These are phyloP conservation scores for Lethenteron reissneri DNA, from an alignment of 2,113 vertebrate species.

Conservation along the genomic window DNA sequence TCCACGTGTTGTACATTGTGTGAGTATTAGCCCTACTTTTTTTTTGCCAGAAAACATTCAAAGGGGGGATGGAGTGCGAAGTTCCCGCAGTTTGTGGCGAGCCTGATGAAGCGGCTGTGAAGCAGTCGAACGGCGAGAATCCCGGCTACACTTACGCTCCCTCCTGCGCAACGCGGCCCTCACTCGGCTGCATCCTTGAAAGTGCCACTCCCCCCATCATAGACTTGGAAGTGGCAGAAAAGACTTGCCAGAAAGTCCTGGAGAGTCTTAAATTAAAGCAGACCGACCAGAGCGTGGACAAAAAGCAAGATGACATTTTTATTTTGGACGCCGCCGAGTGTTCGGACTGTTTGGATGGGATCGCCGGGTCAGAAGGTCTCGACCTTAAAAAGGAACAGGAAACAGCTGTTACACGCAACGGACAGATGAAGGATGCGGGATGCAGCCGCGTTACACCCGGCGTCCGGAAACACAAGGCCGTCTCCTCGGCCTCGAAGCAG, in stretches of 20 bases:
- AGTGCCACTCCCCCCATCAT: constrained; percentile 33
- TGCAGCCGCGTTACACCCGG: constrained; percentile 19
- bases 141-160: constrained; percentile 7
- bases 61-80: too few species aligned
- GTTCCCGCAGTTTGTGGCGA: too few species aligned
- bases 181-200: constrained; percentile 50
- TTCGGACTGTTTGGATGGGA: too few species aligned
- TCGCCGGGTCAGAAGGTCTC: too few species aligned
- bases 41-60: too few species aligned
- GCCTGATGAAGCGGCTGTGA: too few species aligned
- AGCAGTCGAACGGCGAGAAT: too few species aligned
- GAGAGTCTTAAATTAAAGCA: constrained; percentile 49
- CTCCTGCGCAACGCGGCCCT: constrained; percentile 21
- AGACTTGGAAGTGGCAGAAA: constrained; percentile 53
- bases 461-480: constrained; percentile 21
- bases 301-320: too few species aligned
- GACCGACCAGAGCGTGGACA: constrained; percentile 7
- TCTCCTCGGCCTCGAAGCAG: constrained; percentile 44
- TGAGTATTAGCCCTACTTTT: too few species aligned
- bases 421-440: constrained; percentile 25
- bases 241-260: constrained; percentile 60
- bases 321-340: too few species aligned
- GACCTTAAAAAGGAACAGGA: too few species aligned
- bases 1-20: too few species aligned
- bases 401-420: constrained; percentile 10